Evolutionary conservation across 2,888 invertebrate species (phyloP), one percentile per base, ranked within the genome.

Genomic region (Auanema freiburgensis): DNA sequence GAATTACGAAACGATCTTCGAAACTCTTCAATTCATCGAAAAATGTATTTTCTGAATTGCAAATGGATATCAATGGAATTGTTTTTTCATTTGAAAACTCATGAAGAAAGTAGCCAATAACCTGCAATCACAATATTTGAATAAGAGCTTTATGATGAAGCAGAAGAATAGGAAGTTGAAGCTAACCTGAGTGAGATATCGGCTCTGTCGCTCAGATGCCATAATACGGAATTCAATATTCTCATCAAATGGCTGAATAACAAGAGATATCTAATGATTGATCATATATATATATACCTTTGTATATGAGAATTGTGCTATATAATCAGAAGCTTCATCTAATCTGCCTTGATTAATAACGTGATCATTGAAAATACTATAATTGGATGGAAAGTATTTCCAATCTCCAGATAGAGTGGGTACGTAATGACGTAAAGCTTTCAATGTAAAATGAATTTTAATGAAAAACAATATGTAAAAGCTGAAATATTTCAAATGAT

Each of bases 151-250:
- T 46, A 46, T 3, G 10, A 46, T 3, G 21, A 46, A 5, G 46
- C 3, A 46, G 46, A 46, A 18, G 21, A 5, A 10, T 46, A 46
- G 6, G 46, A 6, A 23, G n/a, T 23, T 16, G 18, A 23, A 52
- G 3, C 49, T 21, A 10, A 62, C 62, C 51, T 62, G 62, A n/a
- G 43, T 56, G 14, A 62, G 23, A 24, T 62, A 62, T 12, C 62
- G 56, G 25, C 21, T 49, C 18, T 65, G 59, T 21, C 71, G 43
- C 55, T 71, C 61, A 1, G 71, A 66, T 24, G 68, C 63, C 1
- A 71, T 63, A 0, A 71, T 60, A 46, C 71, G 54, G 41, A 71
- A 52, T 21, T 71, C 71, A 1, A 71, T 56, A 49, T 57, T 51
- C 41, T 40, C 23, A 33, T 33, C 33, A 5, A 33, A 5, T 33